Conservation (phyloP, 2,888 invertebrate species). For the Notodonta dromedarius region DNA sequence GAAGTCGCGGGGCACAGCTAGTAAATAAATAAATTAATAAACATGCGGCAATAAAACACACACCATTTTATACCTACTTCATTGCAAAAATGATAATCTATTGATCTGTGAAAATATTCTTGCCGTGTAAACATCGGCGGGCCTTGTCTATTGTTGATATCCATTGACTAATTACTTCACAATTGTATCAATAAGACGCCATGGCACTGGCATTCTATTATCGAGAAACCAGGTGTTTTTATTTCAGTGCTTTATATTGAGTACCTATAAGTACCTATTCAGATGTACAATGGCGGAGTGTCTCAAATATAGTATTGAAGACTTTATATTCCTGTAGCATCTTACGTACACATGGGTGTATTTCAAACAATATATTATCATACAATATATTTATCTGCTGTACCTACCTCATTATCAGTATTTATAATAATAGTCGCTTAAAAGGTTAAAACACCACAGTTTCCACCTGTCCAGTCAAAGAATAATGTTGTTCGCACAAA, state of each 20-base stretch:
- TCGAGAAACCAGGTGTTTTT: conserved; percentile 10
- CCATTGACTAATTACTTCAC: conserved; percentile 31
- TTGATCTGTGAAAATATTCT: conserved; percentile 8
- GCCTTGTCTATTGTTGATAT: conserved; percentile 21
- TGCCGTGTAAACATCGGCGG: conserved; percentile 15
- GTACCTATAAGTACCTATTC: background rate
- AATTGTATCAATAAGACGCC: conserved; percentile 37
- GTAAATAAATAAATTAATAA: too few relatives aligned
- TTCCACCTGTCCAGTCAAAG: too few relatives aligned
- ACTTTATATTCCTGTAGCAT: too few relatives aligned
- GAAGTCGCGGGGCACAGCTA: too few relatives aligned
- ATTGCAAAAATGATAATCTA: background rate
- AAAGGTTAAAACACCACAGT: too few relatives aligned
- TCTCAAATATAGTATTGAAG: too few relatives aligned
- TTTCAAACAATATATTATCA: too few relatives aligned
- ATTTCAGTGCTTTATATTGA: background rate
- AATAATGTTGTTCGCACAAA: background rate
- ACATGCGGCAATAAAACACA: background rate
- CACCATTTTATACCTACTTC: background rate
- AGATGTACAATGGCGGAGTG: too few relatives aligned
- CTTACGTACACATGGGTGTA: too few relatives aligned
- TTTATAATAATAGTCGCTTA: too few relatives aligned
- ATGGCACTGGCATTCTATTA: conserved; percentile 27
- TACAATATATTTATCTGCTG: too few relatives aligned
- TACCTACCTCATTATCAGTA: too few relatives aligned